phyloP scores from a whole-genome alignment of 2,113 vertebrate genomes.

The Ictidomys tridecemlineatus region DNA sequence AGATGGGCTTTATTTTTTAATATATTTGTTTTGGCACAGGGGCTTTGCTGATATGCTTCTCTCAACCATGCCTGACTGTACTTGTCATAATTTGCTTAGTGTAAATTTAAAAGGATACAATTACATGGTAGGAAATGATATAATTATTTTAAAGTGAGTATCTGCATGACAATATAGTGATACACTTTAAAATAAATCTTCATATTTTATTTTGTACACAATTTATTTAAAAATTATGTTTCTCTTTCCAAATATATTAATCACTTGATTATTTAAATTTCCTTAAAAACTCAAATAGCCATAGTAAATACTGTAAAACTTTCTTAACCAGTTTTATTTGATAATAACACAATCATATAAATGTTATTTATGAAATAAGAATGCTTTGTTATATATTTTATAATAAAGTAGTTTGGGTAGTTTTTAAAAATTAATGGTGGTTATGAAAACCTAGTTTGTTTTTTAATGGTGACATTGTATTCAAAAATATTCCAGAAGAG shows the following conservation, averaged over 20 bases:
- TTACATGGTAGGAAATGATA: slow-evolving; percentile 75
- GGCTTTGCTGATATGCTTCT: slow-evolving; percentile 34
- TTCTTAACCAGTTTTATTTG: background rate
- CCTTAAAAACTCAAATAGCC: background rate
- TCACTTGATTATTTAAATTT: slow-evolving; percentile 6
- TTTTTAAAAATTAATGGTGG: background rate
- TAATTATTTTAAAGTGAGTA: slow-evolving; percentile 69
- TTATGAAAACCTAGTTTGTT: background rate
- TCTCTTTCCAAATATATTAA: background rate
- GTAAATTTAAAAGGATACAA: slow-evolving; percentile 67
- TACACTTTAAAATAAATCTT: slow-evolving; percentile 42
- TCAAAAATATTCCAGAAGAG: background rate
- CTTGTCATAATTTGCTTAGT: slow-evolving; percentile 69
- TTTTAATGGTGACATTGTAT: background rate
- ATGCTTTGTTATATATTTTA: background rate
- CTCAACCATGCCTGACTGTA: slow-evolving; percentile 50
- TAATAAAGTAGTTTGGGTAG: background rate
- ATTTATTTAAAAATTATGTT: slow-evolving; percentile 19
- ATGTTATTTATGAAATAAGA: background rate
- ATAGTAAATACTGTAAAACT: background rate
- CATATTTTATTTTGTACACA: background rate
- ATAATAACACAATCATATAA: background rate
- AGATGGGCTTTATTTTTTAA: background rate
- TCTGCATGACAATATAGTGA: slow-evolving; percentile 14
- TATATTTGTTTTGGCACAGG: slow-evolving; percentile 36